These are phyloP conservation scores for Xenopus laevis DNA, from an alignment of 2,113 vertebrate species.

Conservation along the genomic window DNA sequence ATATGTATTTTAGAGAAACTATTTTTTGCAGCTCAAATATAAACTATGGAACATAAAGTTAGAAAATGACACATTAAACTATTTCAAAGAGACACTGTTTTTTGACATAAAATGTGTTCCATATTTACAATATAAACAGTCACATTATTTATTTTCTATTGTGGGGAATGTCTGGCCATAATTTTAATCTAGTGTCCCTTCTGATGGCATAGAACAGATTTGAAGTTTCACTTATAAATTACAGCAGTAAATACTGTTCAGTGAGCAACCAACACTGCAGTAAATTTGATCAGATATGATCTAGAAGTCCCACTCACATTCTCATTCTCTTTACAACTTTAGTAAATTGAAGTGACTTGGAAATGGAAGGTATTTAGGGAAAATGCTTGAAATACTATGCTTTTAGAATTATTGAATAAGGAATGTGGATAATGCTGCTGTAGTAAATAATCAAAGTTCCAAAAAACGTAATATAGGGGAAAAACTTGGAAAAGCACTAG, in stretches of 20 bases:
- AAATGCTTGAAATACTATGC: too few relatives aligned
- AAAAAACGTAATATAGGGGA: too few relatives aligned
- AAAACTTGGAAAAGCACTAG: too few relatives aligned
- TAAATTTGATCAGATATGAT: too few relatives aligned
- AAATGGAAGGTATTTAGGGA: too few relatives aligned
- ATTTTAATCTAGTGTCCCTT: not conserved
- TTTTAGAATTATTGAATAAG: too few relatives aligned
- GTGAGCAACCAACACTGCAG: not conserved
- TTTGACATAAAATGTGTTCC: not conserved
- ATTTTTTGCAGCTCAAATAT: not conserved
- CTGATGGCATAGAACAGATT: not conserved
- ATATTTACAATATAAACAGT: not conserved
- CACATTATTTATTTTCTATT: not conserved
- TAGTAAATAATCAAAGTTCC: too few relatives aligned
- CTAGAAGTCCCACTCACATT: too few relatives aligned
- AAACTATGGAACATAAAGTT: not conserved
- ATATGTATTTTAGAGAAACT: too few relatives aligned
- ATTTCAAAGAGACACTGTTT: not conserved
- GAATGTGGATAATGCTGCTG: too few relatives aligned
- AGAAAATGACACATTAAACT: not conserved
- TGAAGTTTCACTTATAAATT: not conserved
- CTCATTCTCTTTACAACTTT: too few relatives aligned
- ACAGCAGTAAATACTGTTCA: not conserved
- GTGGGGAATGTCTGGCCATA: not conserved
- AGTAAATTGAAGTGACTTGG: too few relatives aligned